Evolutionary conservation across 2,888 invertebrate genomes (phyloP), one percentile per base, ranked within the genome.

Genomic region (Silvanus unidentatus): DNA sequence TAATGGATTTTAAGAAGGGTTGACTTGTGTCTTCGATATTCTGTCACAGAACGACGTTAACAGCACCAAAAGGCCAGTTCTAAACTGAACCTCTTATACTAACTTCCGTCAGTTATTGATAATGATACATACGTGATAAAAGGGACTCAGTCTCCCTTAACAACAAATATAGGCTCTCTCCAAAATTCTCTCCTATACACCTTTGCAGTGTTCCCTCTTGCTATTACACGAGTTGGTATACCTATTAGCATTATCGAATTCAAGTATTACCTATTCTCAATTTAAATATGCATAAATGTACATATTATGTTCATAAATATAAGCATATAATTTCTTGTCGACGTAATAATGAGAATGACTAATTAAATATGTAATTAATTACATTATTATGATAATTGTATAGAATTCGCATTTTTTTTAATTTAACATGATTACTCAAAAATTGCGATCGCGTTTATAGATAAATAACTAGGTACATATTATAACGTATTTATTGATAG

Each of bases 1-100:
- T 72, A 72, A 72, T 72, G 71, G 72, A 71, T 71, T 71, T 70
- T 70, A 70, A 69, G 67, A 72, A 72, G 71, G 71, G 71, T 69
- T 70, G 66, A 64, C 45, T 57, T 53, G 50, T 54, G 49, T 53
- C 53, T 58, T 57, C 49, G 46, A 48, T 49, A 38, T 46, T 43
- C 45, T 44, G 37, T 37, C n/a, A 37, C 37, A 37, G 48, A 50
- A 45, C 44, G 38, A 44, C 36, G 11, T 16, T 13, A 15, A 37
- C 37, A 12, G 32, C 49, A n/a, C n/a, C n/a, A 49, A 43, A 51
- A 49, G 52, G 49, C 45, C 49, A 52, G 52, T 52, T 52, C 43
- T 42, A 39, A 45, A 38, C 48, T 45, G 37, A 4, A 13, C 16
- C 16, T 16, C 37, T 37, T 37, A n/a, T 32, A 13, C n/a, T 16